These are phyloP conservation scores for Adrianichthys oophorus DNA, from an alignment of 2,797 vertebrate species.

Conservation along the genomic window DNA sequence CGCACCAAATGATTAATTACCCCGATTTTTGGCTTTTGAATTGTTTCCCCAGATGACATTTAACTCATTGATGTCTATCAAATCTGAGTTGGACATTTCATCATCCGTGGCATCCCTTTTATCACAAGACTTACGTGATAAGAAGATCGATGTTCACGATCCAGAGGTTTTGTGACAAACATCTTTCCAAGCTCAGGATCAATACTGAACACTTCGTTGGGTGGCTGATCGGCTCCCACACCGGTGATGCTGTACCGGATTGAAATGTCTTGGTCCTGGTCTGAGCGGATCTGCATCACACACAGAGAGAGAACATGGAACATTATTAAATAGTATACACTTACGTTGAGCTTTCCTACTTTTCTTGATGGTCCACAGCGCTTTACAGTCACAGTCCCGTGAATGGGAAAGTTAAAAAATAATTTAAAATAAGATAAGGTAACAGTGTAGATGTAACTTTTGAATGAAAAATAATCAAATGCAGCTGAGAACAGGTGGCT, in stretches of 20 bases:
- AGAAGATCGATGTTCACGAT: constrained; percentile 91
- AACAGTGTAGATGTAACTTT: too few species aligned
- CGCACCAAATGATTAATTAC: constrained; percentile 18
- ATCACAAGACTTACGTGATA: constrained; percentile 85
- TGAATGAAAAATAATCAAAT: too few species aligned
- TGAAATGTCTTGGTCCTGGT: constrained; percentile 93
- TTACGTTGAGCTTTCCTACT: too few species aligned
- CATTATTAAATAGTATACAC: too few species aligned
- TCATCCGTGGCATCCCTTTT: background rate
- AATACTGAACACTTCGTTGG: constrained; percentile 94
- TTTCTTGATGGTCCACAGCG: too few species aligned
- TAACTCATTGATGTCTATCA: background rate
- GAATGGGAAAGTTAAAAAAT: too few species aligned
- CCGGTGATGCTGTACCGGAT: constrained; percentile 96
- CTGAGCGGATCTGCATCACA: constrained; percentile 88
- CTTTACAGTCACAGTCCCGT: too few species aligned
- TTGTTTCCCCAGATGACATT: background rate
- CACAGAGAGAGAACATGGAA: constrained; percentile 17
- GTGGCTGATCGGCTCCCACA: constrained; percentile 93
- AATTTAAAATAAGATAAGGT: too few species aligned
- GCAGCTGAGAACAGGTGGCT: too few species aligned
- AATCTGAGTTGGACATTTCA: constrained; percentile 9
- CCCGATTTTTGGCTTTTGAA: background rate
- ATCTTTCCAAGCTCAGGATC: constrained; percentile 92
- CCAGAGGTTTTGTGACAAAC: constrained; percentile 94